phyloP scores from a whole-genome alignment of 2,888 invertebrate species.

The Galeopsomyia nigrocyanea region DNA sequence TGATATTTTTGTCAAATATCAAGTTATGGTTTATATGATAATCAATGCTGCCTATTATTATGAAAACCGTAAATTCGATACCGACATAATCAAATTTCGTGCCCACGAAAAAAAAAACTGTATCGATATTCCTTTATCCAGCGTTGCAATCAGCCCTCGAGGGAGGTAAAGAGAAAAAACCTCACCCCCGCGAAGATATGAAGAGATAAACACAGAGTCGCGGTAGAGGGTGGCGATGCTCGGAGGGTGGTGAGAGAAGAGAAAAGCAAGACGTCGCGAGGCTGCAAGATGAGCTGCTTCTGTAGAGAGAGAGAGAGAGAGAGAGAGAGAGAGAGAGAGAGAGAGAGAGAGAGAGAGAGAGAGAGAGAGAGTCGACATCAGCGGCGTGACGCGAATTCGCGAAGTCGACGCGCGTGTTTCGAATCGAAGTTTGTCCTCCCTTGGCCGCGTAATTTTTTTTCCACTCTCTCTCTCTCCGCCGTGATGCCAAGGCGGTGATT shows the following conservation, averaged over 20 bases:
- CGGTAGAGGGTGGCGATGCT: neutral
- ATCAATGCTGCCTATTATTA: no score
- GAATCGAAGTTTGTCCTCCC: slow-evolving; percentile 53
- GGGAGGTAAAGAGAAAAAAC: no score
- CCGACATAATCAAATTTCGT: no score
- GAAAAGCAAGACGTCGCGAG: slow-evolving; percentile 15
- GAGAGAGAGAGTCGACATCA: slow-evolving; percentile 44
- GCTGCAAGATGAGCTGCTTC: slow-evolving; percentile 21
- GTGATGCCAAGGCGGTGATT: slow-evolving; percentile 18
- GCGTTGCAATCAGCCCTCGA: neutral
- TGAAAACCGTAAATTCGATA: no score
- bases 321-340: no score
- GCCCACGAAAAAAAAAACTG: no score
- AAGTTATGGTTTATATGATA: no score
- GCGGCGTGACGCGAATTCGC: slow-evolving; percentile 65
- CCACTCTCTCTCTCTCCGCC: neutral
- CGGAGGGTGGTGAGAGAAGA: neutral
- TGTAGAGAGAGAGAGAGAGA: no score
- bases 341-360: slow-evolving; percentile 41
- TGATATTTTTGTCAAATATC: no score
- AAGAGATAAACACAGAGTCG: slow-evolving; percentile 28
- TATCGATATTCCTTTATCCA: no score
- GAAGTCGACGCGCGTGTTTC: slow-evolving; percentile 59
- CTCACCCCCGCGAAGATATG: neutral
- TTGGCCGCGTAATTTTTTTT: neutral